Percentiles rank a stretch among this genome's conserved stretches.
Evolutionary conservation across 1,140 invertebrate species (phyloP).

Genomic region (Drosophila eugracilis): DNA sequence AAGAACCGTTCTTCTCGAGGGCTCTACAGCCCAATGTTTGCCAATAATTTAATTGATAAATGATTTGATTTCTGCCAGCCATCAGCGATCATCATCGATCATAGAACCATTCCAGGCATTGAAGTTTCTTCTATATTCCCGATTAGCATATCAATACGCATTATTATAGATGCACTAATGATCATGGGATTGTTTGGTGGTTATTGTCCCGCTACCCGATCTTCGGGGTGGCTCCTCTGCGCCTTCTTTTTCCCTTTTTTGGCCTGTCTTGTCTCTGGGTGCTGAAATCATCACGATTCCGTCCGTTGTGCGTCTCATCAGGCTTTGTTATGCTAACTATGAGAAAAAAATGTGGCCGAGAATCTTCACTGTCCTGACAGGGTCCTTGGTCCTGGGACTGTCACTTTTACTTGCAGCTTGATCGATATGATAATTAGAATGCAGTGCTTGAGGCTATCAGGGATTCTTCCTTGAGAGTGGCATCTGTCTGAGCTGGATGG

Average conservation of each 20-base stretch:
- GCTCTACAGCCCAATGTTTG: constrained; percentile 77
- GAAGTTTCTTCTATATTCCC: constrained; percentile 23
- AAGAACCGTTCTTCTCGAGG: constrained; percentile 44
- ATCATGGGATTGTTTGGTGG: constrained; percentile 72
- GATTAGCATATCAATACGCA: constrained; percentile 78
- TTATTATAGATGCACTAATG: constrained; percentile 75
- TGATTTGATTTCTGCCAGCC: constrained; percentile 76
- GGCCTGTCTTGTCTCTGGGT: constrained; percentile 59
- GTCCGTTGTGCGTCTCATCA: constrained; percentile 66
- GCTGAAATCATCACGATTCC: constrained; percentile 79
- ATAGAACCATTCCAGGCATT: constrained; percentile 44
- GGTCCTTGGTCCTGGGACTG: constrained; percentile 43
- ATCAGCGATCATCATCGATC: constrained; percentile 68
- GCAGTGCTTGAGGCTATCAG: constrained; percentile 61
- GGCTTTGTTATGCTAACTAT: constrained; percentile 82
- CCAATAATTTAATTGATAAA: constrained; percentile 85
- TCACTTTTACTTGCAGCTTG: constrained; percentile 64
- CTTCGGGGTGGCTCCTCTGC: constrained; percentile 50
- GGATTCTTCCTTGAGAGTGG: constrained; percentile 41
- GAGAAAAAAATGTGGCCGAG: constrained; percentile 65
- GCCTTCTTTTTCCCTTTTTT: constrained; percentile 5
- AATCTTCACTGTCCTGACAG: constrained; percentile 31
- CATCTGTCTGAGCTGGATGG: constrained; percentile 40
- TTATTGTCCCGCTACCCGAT: constrained; percentile 33
- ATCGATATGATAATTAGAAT: constrained; percentile 81